Evolutionary conservation across 2,888 invertebrate species (phyloP).

Genomic region (Coecobrya sp.): DNA sequence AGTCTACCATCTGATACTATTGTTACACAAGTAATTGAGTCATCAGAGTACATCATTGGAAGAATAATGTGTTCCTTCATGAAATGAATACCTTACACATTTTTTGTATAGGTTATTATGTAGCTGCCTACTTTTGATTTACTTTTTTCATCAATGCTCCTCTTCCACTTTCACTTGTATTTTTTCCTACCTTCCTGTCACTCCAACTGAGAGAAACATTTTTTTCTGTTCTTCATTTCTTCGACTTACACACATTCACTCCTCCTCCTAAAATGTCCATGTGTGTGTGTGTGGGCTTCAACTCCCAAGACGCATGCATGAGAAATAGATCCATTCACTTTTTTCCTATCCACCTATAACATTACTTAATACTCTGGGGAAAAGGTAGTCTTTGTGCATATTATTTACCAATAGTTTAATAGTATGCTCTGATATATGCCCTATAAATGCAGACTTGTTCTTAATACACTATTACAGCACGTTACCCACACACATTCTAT

Average conservation of each 20-base stretch:
- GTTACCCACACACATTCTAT: not conserved
- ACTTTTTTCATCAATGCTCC: not conserved
- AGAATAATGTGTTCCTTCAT: no score
- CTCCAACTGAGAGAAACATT: not conserved
- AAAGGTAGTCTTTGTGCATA: not conserved
- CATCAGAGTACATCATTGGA: no score
- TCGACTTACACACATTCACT: not conserved
- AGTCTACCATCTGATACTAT: no score
- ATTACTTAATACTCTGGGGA: no score
- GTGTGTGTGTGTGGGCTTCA: not conserved
- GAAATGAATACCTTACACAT: no score
- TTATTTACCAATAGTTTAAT: not conserved
- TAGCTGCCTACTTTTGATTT: not conserved
- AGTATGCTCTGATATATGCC: not conserved
- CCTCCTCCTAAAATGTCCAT: not conserved
- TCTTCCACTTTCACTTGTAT: conserved; percentile 14
- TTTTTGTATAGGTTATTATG: no score
- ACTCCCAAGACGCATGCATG: not conserved
- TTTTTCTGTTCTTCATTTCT: not conserved
- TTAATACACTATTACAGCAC: no score
- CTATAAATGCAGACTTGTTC: no score
- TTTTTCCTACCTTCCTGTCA: not conserved
- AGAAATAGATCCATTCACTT: not conserved
- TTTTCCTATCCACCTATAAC: not conserved
- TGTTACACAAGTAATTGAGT: no score